phyloP scores from a whole-genome alignment of 1,140 invertebrate genomes.

The Hypothenemus hampei region DNA sequence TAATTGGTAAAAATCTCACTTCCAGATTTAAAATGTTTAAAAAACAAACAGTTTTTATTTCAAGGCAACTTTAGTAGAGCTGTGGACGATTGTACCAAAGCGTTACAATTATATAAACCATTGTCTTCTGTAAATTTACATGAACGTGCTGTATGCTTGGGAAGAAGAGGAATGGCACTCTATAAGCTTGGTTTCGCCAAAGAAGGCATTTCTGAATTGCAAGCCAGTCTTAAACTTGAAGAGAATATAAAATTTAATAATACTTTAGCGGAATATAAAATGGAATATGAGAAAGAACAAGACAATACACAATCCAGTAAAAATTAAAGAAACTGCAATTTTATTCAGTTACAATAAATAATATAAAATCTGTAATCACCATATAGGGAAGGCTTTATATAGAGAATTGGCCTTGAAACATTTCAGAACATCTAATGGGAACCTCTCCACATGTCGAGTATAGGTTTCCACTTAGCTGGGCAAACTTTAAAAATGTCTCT shows the following conservation, averaged over 20 bases:
- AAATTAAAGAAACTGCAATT: too few relatives aligned
- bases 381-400: too few relatives aligned
- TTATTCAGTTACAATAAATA: too few relatives aligned
- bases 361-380: too few relatives aligned
- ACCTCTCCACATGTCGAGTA: too few relatives aligned
- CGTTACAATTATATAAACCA: slow-evolving; percentile 68
- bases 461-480: too few relatives aligned
- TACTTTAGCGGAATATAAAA: slow-evolving; percentile 15
- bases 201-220: slow-evolving; percentile 70
- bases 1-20: slow-evolving; percentile 53
- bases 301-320: too few relatives aligned
- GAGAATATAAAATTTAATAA: slow-evolving; percentile 18
- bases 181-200: slow-evolving; percentile 63
- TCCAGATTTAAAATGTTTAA: background rate
- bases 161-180: slow-evolving; percentile 65
- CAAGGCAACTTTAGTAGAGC: slow-evolving; percentile 34
- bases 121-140: slow-evolving; percentile 64
- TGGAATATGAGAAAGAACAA: background rate
- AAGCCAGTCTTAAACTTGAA: slow-evolving; percentile 60
- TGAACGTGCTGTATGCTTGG: slow-evolving; percentile 64
- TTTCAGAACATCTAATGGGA: too few relatives aligned
- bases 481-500: too few relatives aligned
- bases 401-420: too few relatives aligned
- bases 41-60: slow-evolving; percentile 6
- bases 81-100: slow-evolving; percentile 53